phyloP scores from a whole-genome alignment of 2,797 vertebrate genomes.

The Glossophaga mutica region DNA sequence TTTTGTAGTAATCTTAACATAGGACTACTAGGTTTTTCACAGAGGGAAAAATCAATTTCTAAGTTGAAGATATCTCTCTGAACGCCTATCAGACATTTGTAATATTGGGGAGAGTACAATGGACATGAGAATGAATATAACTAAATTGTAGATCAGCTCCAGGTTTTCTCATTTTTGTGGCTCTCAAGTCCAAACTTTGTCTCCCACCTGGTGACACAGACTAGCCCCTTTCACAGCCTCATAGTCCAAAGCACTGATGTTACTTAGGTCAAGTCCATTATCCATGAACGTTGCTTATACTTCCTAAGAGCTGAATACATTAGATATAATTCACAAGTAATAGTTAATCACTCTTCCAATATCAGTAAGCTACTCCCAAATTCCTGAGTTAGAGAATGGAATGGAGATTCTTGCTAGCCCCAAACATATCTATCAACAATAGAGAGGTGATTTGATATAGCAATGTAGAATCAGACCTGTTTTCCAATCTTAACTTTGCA shows the following conservation, averaged over 20 bases:
- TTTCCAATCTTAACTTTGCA: background rate
- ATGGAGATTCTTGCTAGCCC: background rate
- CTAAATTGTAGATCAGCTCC: no score
- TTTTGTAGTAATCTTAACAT: background rate
- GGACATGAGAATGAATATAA: background rate
- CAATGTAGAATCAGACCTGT: background rate
- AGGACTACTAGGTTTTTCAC: background rate
- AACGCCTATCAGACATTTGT: background rate
- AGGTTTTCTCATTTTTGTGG: background rate
- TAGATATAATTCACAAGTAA: background rate
- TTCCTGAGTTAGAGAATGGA: background rate
- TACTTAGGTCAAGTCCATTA: background rate
- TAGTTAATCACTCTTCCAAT: background rate
- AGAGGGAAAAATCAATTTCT: background rate
- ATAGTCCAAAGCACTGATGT: background rate
- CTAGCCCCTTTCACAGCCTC: background rate
- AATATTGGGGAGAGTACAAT: background rate
- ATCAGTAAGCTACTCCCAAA: background rate
- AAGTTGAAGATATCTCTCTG: background rate
- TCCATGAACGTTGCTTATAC: background rate
- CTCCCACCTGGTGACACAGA: background rate
- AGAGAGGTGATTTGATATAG: background rate
- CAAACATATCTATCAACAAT: background rate
- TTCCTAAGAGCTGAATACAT: background rate
- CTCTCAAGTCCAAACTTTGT: background rate